phyloP scores from a whole-genome alignment of 2,797 vertebrate genomes.

The Girardinus metallicus region DNA sequence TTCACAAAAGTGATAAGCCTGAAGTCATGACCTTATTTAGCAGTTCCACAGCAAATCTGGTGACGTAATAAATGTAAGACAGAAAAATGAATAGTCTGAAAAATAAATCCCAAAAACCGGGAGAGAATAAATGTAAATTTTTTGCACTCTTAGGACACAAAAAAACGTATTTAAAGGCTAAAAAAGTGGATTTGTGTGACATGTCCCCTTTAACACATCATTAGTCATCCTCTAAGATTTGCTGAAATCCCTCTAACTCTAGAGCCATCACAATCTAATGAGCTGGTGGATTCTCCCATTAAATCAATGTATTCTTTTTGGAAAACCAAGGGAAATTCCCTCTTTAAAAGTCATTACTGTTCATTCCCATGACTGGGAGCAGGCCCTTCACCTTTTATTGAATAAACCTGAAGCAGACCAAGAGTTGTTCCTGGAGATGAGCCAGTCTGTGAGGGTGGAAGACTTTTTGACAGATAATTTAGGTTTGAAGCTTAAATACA shows the following conservation, averaged over 20 bases:
- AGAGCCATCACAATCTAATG: conserved; percentile 30
- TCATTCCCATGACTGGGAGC: conserved; percentile 48
- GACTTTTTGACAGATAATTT: conserved; percentile 32
- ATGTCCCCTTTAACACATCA: not conserved
- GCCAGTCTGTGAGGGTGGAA: conserved; percentile 20
- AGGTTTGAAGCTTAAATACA: conserved; percentile 24
- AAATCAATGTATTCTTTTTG: conserved; percentile 17
- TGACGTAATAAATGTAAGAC: no score
- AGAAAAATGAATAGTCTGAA: no score
- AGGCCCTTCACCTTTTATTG: conserved; percentile 43
- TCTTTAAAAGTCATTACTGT: conserved; percentile 21
- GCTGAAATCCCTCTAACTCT: not conserved
- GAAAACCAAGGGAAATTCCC: conserved; percentile 22
- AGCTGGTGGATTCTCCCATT: conserved; percentile 17
- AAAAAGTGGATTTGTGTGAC: no score
- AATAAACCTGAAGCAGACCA: conserved; percentile 31
- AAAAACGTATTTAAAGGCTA: no score
- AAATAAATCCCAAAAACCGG: no score
- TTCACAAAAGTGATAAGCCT: no score
- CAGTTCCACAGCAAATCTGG: no score
- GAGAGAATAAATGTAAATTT: no score
- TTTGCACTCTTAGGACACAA: no score
- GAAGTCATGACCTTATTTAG: no score
- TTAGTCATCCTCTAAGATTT: not conserved
- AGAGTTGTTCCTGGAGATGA: conserved; percentile 42